Evolutionary conservation across 2,888 invertebrate genomes (phyloP).

Genomic region (Drosophila subsilvestris): DNA sequence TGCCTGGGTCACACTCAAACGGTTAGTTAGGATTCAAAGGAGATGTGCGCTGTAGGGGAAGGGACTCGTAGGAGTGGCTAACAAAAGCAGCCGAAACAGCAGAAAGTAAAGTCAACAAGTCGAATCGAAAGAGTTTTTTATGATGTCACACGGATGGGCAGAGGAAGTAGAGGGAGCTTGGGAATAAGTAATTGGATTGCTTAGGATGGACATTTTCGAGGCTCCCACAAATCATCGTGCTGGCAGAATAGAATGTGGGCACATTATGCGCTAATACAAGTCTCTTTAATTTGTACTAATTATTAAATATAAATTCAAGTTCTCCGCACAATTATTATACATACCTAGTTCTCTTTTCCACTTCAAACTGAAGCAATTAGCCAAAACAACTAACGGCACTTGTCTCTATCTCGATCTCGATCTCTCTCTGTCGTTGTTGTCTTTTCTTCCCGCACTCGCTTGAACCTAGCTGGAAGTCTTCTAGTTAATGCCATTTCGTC

Average conservation of each 20-base stretch:
- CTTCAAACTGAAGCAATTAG: not conserved
- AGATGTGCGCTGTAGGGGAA: not conserved
- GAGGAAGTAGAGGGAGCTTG: conserved; percentile 1
- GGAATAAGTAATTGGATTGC: conserved; percentile 39
- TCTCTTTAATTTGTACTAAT: no score
- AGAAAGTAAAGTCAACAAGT: conserved; percentile 41
- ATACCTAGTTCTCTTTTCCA: no score
- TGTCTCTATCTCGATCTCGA: not conserved
- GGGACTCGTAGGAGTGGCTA: not conserved
- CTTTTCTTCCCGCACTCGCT: conserved; percentile 6
- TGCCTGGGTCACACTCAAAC: conserved; percentile 31
- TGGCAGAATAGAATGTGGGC: conserved; percentile 1
- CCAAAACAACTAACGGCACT: no score
- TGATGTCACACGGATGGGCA: conserved; percentile 20
- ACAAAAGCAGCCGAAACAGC: conserved; percentile 32
- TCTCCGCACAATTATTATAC: no score
- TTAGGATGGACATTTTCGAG: conserved; percentile 34
- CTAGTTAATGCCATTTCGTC: conserved; percentile 54
- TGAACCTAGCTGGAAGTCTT: conserved; percentile 29
- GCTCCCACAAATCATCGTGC: conserved; percentile 5
- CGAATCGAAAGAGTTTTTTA: conserved; percentile 28
- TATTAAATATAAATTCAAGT: no score
- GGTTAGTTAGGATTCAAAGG: not conserved
- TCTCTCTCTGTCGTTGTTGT: not conserved
- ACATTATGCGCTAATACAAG: not conserved